A percentile compares a stretch with the other conserved stretches of the same genome.
Evolutionary conservation across 2,113 vertebrate species (phyloP).

Genomic region (Lontra canadensis): DNA sequence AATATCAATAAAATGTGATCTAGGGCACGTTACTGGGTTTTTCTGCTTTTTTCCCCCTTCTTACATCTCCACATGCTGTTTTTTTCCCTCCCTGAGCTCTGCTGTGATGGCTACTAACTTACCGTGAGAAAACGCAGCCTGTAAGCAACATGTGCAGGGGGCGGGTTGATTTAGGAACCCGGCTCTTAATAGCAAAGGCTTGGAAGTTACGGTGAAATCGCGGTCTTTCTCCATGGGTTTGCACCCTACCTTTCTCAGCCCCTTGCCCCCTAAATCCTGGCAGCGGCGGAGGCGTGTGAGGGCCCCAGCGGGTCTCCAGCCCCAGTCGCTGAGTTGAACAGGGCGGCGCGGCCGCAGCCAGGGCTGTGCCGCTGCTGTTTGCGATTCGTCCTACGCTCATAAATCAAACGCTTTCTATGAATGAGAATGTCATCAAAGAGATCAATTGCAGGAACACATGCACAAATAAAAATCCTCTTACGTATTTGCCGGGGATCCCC

Average conservation of each 20-base stretch:
- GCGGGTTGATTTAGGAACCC: slow-evolving; percentile 49
- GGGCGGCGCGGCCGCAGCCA: slow-evolving; percentile 78
- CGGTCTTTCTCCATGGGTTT: neutral
- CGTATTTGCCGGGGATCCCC: slow-evolving; percentile 93
- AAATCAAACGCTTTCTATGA: slow-evolving; percentile 99
- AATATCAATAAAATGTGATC: slow-evolving; percentile 72
- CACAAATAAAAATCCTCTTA: slow-evolving; percentile 98
- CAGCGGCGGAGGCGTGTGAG: neutral
- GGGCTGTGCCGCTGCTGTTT: slow-evolving; percentile 82
- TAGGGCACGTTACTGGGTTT: slow-evolving; percentile 54
- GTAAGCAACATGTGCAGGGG: slow-evolving; percentile 74
- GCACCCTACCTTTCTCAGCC: neutral
- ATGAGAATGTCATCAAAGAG: slow-evolving; percentile 97
- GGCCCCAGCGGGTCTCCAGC: neutral
- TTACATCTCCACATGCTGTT: slow-evolving; percentile 30
- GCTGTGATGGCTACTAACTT: slow-evolving; percentile 42
- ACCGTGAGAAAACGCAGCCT: slow-evolving; percentile 70
- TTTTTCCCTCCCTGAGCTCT: slow-evolving; percentile 34
- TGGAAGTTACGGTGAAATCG: slow-evolving; percentile 32
- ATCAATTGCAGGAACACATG: slow-evolving; percentile 96
- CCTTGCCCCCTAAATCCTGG: neutral
- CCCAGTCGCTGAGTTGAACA: neutral
- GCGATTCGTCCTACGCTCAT: slow-evolving; percentile 92
- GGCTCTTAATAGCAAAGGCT: slow-evolving; percentile 41
- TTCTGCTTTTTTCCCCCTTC: neutral